These are phyloP conservation scores for Platynereis dumerilii DNA, from an alignment of 2,888 invertebrate species.

Conservation along the genomic window DNA sequence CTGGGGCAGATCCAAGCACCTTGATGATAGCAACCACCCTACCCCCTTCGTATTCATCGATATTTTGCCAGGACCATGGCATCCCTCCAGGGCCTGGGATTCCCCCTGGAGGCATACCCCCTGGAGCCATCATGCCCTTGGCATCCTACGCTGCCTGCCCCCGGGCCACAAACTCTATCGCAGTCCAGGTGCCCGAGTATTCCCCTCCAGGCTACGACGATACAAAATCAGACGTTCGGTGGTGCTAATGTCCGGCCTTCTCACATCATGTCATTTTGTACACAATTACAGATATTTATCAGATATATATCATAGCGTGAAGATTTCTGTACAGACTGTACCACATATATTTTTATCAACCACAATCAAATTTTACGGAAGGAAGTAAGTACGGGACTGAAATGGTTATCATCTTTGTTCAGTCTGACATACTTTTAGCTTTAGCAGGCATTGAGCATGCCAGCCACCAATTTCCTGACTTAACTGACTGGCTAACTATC, in stretches of 20 bases:
- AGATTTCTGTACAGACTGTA: too few species aligned
- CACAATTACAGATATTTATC: too few species aligned
- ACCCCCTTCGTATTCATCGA: constrained; percentile 32
- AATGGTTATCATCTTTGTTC: too few species aligned
- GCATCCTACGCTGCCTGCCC: neutral
- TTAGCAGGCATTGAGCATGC: too few species aligned
- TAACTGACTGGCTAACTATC: too few species aligned
- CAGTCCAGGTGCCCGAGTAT: constrained; percentile 18
- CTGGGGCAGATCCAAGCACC: constrained; percentile 28
- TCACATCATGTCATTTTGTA: neutral
- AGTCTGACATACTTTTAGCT: too few species aligned
- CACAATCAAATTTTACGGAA: too few species aligned
- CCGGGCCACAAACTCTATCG: constrained; percentile 9
- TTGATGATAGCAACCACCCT: constrained; percentile 28
- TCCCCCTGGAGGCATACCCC: neutral
- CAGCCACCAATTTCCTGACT: too few species aligned
- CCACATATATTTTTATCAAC: too few species aligned
- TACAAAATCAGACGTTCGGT: constrained; percentile 14
- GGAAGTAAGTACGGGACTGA: too few species aligned
- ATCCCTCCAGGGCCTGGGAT: neutral
- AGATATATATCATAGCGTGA: too few species aligned
- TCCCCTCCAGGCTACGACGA: constrained; percentile 19
- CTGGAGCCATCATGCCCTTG: neutral
- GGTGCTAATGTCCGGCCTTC: constrained; percentile 20
- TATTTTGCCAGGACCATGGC: constrained; percentile 20